These are phyloP conservation scores for Gibbula magus DNA, from an alignment of 2,888 invertebrate genomes.

Conservation along the genomic window DNA sequence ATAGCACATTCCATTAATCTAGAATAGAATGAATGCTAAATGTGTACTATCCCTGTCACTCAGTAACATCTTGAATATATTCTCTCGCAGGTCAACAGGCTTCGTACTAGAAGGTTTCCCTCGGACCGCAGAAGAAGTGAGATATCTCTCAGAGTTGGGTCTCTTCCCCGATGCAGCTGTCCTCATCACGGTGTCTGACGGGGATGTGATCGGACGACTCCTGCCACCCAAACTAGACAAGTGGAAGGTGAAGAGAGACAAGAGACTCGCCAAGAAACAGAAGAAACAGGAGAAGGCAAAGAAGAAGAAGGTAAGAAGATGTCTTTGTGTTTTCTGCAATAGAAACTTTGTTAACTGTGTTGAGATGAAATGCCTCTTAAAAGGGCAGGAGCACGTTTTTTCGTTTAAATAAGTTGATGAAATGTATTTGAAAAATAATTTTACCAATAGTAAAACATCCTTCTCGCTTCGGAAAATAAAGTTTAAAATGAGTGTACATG, in stretches of 20 bases:
- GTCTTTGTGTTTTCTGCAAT: not conserved
- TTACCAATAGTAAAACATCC: too few relatives aligned
- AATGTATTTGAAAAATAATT: too few relatives aligned
- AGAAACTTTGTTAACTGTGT: not conserved
- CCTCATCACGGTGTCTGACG: conserved; percentile 68
- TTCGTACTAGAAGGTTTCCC: conserved; percentile 75
- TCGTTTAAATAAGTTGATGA: too few relatives aligned
- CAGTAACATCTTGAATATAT: too few relatives aligned
- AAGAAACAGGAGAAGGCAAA: conserved; percentile 70
- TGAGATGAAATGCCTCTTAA: too few relatives aligned
- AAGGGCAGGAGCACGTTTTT: too few relatives aligned
- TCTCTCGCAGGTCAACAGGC: conserved; percentile 68
- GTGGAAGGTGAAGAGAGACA: conserved; percentile 70
- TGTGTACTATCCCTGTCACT: too few relatives aligned
- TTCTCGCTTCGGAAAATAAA: too few relatives aligned
- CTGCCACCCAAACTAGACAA: conserved; percentile 72
- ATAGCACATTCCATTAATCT: too few relatives aligned
- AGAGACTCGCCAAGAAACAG: conserved; percentile 62
- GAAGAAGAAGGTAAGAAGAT: conserved; percentile 67
- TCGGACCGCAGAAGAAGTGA: conserved; percentile 70
- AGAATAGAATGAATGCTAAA: too few relatives aligned
- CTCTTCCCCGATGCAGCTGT: conserved; percentile 73
- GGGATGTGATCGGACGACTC: conserved; percentile 71
- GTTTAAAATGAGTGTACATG: too few relatives aligned
- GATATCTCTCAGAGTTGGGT: conserved; percentile 68